These are phyloP conservation scores for Formica exsecta DNA, from an alignment of 1,140 invertebrate genomes.

Conservation along the genomic window DNA sequence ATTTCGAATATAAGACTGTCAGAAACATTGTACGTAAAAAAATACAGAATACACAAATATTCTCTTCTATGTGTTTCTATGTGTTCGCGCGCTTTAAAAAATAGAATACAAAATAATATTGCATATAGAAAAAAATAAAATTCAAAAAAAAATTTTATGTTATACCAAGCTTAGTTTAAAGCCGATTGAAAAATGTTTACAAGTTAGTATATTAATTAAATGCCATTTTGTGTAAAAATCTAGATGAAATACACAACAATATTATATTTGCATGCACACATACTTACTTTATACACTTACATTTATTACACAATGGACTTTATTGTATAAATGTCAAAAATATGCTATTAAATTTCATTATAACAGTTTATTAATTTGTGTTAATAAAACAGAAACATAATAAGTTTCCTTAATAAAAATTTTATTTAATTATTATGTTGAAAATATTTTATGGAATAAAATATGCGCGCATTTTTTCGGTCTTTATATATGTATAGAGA, in stretches of 20 bases:
- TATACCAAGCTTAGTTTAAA: constrained; percentile 9
- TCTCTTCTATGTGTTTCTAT: neutral
- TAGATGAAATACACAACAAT: neutral
- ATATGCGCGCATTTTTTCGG: neutral
- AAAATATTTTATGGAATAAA: neutral
- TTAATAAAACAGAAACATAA: neutral
- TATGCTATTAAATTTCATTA: neutral
- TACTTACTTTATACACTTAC: neutral
- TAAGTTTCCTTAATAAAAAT: neutral
- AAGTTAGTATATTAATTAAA: constrained; percentile 12
- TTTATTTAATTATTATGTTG: neutral
- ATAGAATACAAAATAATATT: constrained; percentile 28
- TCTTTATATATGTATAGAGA: neutral
- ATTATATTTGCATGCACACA: neutral
- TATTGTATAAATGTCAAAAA: neutral
- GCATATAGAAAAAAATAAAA: neutral
- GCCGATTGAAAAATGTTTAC: neutral
- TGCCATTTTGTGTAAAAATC: neutral
- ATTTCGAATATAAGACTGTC: neutral
- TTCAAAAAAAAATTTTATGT: neutral
- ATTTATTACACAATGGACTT: neutral
- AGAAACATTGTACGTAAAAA: neutral
- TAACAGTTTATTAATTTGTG: neutral
- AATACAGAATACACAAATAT: neutral
- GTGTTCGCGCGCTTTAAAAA: too few species aligned